Evolutionary conservation across 2,797 vertebrate species (phyloP).

Genomic region (Taeniopygia guttata): DNA sequence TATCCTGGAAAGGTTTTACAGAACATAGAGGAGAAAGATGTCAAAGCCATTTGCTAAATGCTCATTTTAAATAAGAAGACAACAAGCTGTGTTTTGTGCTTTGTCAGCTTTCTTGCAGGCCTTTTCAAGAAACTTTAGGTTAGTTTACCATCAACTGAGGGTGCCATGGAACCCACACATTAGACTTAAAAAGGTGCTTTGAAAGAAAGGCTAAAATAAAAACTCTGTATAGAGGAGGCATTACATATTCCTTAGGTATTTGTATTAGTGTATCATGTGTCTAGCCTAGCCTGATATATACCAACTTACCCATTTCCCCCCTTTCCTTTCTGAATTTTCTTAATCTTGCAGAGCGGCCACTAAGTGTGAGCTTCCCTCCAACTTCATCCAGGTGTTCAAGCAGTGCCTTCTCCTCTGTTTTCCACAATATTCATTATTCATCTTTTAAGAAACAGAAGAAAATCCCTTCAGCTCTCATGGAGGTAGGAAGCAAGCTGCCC

Average conservation of each 20-base stretch:
- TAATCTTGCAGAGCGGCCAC: slow-evolving; percentile 75
- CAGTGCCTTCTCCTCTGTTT: slow-evolving; percentile 88
- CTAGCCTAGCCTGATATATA: neutral
- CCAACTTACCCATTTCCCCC: neutral
- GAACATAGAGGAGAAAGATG: neutral
- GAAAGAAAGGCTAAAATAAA: slow-evolving; percentile 16
- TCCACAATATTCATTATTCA: slow-evolving; percentile 91
- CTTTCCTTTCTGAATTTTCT: neutral
- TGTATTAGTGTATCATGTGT: neutral
- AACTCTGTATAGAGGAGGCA: neutral
- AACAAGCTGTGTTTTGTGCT: neutral
- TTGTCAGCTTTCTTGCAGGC: neutral
- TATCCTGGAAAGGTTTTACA: neutral
- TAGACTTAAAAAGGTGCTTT: neutral
- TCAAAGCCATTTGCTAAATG: neutral
- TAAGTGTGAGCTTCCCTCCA: slow-evolving; percentile 79
- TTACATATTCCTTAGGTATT: neutral
- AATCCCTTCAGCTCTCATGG: slow-evolving; percentile 85
- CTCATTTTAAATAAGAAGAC: neutral
- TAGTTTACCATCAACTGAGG: neutral
- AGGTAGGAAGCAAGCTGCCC: slow-evolving; percentile 77
- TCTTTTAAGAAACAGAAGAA: slow-evolving; percentile 91
- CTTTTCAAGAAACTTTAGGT: neutral
- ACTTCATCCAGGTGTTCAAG: slow-evolving; percentile 78
- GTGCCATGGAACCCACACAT: neutral